These are phyloP conservation scores for Neopipo cinnamomea DNA, from an alignment of 2,113 vertebrate species.

Conservation along the genomic window DNA sequence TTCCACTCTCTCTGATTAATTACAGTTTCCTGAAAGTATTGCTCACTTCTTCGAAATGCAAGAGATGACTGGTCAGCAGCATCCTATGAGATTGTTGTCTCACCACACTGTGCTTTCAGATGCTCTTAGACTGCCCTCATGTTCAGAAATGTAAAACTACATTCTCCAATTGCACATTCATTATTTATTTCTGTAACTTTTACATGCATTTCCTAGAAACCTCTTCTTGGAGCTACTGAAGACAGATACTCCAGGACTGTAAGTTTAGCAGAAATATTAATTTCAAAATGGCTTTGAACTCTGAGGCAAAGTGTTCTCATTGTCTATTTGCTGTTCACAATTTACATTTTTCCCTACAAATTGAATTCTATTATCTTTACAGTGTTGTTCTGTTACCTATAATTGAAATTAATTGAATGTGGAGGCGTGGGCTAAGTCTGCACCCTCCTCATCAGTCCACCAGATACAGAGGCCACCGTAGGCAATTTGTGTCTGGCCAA, in stretches of 20 bases:
- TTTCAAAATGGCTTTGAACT: background rate
- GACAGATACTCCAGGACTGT: background rate
- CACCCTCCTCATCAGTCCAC: fast-evolving
- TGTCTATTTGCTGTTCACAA: background rate
- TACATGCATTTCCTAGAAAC: background rate
- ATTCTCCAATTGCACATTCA: background rate
- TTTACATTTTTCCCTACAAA: background rate
- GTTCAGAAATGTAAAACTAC: background rate
- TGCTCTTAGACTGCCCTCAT: background rate
- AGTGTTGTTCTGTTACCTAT: background rate
- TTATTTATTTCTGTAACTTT: background rate
- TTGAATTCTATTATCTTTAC: background rate
- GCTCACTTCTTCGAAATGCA: background rate
- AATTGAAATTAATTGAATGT: background rate
- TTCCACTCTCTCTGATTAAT: background rate
- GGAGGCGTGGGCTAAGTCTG: background rate
- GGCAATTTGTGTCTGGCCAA: background rate
- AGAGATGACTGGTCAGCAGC: background rate
- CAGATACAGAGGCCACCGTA: background rate
- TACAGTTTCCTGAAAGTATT: background rate
- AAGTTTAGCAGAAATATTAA: background rate
- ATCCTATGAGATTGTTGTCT: background rate
- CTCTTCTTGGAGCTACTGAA: background rate
- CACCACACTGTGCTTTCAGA: background rate
- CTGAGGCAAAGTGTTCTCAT: background rate